These are phyloP conservation scores for Mastigias papua DNA, from an alignment of 30 jellyfish, hydroid and myxozoan species.

Conservation along the genomic window DNA sequence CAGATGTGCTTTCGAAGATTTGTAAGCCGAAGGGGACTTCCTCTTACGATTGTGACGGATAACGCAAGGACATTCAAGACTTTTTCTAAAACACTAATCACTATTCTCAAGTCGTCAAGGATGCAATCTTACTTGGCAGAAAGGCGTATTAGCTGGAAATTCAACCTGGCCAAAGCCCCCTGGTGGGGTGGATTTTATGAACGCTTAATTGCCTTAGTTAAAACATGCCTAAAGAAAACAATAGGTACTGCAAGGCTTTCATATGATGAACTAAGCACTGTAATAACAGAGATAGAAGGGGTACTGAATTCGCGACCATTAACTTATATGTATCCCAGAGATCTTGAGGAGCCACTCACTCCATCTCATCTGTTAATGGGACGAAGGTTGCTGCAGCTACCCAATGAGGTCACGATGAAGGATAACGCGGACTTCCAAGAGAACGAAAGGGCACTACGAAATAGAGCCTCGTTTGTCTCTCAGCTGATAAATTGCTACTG, in stretches of 20 bases:
- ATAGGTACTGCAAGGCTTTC: constrained; percentile 9
- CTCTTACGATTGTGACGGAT: constrained; percentile 29
- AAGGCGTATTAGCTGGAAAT: constrained; percentile 8
- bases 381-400: constrained; percentile 30
- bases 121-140: constrained; percentile 1
- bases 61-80: constrained; percentile 38
- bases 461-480: not conserved
- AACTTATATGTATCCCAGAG: constrained; percentile 27
- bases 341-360: constrained; percentile 37
- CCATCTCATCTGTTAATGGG: constrained; percentile 40
- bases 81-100: not conserved
- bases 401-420: constrained; percentile 2
- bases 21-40: constrained; percentile 52
- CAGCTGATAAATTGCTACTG: constrained; percentile 10
- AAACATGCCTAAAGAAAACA: constrained; percentile 4
- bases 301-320: constrained; percentile 29
- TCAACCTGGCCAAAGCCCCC: constrained; percentile 57
- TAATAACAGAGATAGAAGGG: constrained; percentile 9
- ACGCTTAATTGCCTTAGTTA: constrained; percentile 7
- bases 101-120: not conserved
- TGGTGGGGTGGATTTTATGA: constrained; percentile 53
- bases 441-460: not conserved
- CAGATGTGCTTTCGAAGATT: constrained; percentile 26
- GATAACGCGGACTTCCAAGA: not conserved
- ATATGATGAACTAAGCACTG: constrained; percentile 18